Conservation (phyloP, 2,888 invertebrate species). For the Anagyrus pseudococci region DNA sequence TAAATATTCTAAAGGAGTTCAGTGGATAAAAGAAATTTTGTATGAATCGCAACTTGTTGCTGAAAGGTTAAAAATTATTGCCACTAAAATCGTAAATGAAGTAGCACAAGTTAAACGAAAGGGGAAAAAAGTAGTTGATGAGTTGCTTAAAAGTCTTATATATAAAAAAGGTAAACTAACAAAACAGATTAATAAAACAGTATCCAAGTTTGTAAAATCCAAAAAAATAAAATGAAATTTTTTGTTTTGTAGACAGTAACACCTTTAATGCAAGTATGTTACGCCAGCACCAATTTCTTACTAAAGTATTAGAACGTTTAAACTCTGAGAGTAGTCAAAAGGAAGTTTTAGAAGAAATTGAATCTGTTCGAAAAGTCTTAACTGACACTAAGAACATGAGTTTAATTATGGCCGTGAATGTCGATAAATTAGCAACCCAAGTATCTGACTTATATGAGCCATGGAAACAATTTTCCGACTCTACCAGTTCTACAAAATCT, state of each 20-base stretch:
- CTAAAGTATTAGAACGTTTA: slow-evolving; percentile 69
- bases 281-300: slow-evolving; percentile 79
- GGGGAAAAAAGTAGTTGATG: slow-evolving; percentile 73
- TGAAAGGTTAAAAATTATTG: slow-evolving; percentile 78
- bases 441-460: slow-evolving; percentile 64
- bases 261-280: slow-evolving; percentile 74
- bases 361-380: slow-evolving; percentile 67
- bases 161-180: slow-evolving; percentile 66
- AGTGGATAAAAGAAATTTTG: slow-evolving; percentile 79
- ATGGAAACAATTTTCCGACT: slow-evolving; percentile 63
- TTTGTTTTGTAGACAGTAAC: slow-evolving; percentile 70
- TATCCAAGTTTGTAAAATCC: slow-evolving; percentile 7
- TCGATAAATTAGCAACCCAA: slow-evolving; percentile 65
- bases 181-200: slow-evolving; percentile 28
- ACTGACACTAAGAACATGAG: slow-evolving; percentile 69
- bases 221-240: slow-evolving; percentile 10
- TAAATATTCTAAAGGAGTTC: slow-evolving; percentile 77
- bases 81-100: slow-evolving; percentile 82
- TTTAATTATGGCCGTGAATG: slow-evolving; percentile 77
- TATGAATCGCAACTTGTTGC: slow-evolving; percentile 74
- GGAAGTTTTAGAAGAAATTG: slow-evolving; percentile 62
- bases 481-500: slow-evolving; percentile 47
- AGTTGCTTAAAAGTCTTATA: slow-evolving; percentile 68
- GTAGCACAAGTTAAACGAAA: slow-evolving; percentile 77
- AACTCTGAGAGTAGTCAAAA: slow-evolving; percentile 64